Conservation (phyloP, 2,113 vertebrate species). For the Clarias batrachus region DNA sequence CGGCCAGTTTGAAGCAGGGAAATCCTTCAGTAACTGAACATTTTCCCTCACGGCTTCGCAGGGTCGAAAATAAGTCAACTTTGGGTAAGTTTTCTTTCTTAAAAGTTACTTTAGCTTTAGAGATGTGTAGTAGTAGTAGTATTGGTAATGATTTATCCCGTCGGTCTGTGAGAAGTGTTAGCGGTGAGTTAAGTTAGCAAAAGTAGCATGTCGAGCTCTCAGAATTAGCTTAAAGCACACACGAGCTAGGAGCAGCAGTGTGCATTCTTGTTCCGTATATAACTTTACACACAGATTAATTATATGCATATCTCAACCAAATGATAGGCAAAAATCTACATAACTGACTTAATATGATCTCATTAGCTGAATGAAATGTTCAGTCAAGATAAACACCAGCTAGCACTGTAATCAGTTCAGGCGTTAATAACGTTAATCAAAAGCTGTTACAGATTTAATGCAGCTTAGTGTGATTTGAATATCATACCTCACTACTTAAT, state of each 20-base stretch:
- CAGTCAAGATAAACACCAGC: not conserved
- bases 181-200: not conserved
- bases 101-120: not conserved
- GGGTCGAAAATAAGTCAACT: constrained; percentile 40
- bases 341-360: not conserved
- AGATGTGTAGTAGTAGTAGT: not conserved
- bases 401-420: no score
- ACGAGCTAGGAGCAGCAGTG: not conserved
- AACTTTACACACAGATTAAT: not conserved
- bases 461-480: not conserved
- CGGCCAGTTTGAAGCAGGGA: constrained; percentile 66
- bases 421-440: not conserved
- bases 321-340: not conserved
- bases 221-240: not conserved
- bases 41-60: not conserved
- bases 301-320: not conserved
- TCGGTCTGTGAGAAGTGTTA: not conserved
- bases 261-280: not conserved
- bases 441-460: not conserved
- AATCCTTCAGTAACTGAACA: constrained; percentile 18
- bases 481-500: no score
- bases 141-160: not conserved
- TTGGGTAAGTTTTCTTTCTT: constrained; percentile 14
- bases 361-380: not conserved
- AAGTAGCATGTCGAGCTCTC: not conserved